A percentile compares a stretch with the other conserved stretches of the same genome.
Conservation (phyloP, 2,888 invertebrate genomes). For the Timandra comae region DNA sequence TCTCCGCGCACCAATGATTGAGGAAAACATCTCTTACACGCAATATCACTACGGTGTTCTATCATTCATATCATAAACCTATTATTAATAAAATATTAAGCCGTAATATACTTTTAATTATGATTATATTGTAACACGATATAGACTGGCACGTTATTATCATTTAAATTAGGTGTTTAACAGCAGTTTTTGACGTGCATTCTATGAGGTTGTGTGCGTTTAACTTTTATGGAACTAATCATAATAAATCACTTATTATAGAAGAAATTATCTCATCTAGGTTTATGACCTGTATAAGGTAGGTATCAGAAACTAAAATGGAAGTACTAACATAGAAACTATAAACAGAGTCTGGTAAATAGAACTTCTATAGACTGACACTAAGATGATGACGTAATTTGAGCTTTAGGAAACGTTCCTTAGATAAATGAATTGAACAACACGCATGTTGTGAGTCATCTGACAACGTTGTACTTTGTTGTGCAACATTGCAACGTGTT, state of each 20-base stretch:
- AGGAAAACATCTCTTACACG: slow-evolving; percentile 26
- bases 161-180: too few species aligned
- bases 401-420: too few species aligned
- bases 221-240: neutral
- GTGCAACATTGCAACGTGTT: too few species aligned
- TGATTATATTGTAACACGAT: neutral
- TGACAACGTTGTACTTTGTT: too few species aligned
- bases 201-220: neutral
- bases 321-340: too few species aligned
- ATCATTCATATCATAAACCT: slow-evolving; percentile 20
- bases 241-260: neutral
- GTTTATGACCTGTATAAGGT: neutral
- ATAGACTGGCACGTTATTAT: neutral
- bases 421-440: too few species aligned
- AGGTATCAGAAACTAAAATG: neutral
- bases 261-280: neutral
- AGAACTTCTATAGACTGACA: too few species aligned
- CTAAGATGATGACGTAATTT: too few species aligned
- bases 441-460: too few species aligned
- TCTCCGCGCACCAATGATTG: slow-evolving; percentile 25
- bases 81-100: slow-evolving; percentile 13
- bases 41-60: slow-evolving; percentile 23
- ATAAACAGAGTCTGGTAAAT: too few species aligned
- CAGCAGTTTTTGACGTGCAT: too few species aligned
- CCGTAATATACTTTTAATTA: neutral